These are phyloP conservation scores for Centroberyx gerrardi DNA, from an alignment of 2,797 vertebrate genomes.

Conservation along the genomic window DNA sequence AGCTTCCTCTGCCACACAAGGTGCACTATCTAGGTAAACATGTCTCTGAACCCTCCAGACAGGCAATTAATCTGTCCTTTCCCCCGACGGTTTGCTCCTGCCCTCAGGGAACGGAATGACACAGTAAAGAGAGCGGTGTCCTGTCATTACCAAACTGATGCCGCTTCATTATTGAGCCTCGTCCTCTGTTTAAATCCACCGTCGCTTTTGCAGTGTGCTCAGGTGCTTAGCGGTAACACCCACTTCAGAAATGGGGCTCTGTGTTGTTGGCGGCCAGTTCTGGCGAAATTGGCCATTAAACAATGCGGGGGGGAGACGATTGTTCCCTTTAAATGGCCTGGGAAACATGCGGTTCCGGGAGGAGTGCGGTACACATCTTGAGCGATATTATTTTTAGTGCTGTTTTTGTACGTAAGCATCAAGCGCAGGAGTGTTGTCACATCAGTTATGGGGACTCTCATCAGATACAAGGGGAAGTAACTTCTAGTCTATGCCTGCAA, in stretches of 20 bases:
- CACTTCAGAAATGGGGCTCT: conserved; percentile 25
- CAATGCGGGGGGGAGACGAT: conserved; percentile 35
- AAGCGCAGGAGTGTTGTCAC: background rate
- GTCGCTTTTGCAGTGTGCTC: conserved; percentile 23
- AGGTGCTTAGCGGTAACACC: conserved; percentile 41
- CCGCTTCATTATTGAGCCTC: conserved; percentile 37
- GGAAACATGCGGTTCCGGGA: conserved; percentile 19
- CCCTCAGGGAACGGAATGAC: conserved; percentile 36
- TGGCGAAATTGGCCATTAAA: conserved; percentile 59
- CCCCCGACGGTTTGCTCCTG: conserved; percentile 4
- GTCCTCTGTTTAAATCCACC: conserved; percentile 39
- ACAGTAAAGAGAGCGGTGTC: conserved; percentile 34
- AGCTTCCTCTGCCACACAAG: background rate
- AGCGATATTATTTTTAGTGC: conserved; percentile 23
- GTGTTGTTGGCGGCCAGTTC: conserved; percentile 41
- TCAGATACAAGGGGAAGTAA: background rate
- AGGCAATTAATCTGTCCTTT: conserved; percentile 45
- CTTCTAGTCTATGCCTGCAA: background rate
- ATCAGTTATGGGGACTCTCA: background rate
- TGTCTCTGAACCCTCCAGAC: conserved; percentile 42
- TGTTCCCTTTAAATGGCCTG: conserved; percentile 47
- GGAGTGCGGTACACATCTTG: conserved; percentile 13
- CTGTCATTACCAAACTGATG: conserved; percentile 48
- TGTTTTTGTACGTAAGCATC: conserved; percentile 5
- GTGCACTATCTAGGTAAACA: conserved; percentile 19